Percentiles rank a stretch among this genome's conserved stretches.
These are phyloP conservation scores for Cercopithecus neglectus DNA, from an alignment of 2,797 vertebrate species.

Conservation along the genomic window DNA sequence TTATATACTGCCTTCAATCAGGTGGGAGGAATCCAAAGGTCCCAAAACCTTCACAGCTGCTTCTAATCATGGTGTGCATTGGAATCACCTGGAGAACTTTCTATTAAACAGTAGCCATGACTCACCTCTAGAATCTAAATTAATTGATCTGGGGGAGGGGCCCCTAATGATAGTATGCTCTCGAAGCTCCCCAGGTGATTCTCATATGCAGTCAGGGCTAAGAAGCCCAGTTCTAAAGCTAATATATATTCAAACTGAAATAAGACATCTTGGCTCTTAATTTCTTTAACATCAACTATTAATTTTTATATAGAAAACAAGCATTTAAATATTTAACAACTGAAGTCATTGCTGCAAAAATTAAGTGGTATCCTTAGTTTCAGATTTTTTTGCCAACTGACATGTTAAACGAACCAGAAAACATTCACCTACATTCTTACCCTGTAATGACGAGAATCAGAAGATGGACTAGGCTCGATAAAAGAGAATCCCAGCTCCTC, in stretches of 20 bases:
- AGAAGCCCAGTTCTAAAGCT: not conserved
- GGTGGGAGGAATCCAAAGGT: not conserved
- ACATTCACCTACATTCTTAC: not conserved
- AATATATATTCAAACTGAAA: not conserved
- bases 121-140: not conserved
- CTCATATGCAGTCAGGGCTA: not conserved
- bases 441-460: not conserved
- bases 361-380: not conserved
- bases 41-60: too few species aligned
- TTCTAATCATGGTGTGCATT: not conserved
- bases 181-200: not conserved
- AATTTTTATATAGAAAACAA: not conserved
- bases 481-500: not conserved
- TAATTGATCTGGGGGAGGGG: not conserved
- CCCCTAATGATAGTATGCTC: rapidly evolving
- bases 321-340: not conserved
- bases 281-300: not conserved
- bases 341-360: not conserved
- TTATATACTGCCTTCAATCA: not conserved
- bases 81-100: not conserved
- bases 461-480: not conserved
- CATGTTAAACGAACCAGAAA: not conserved
- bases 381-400: not conserved
- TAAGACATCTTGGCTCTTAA: not conserved
- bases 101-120: not conserved